Percentiles rank a stretch among this genome's conserved stretches.
These are phyloP conservation scores for Parauchenoglanis ngamensis DNA, from an alignment of 2,797 vertebrate species.

Conservation along the genomic window DNA sequence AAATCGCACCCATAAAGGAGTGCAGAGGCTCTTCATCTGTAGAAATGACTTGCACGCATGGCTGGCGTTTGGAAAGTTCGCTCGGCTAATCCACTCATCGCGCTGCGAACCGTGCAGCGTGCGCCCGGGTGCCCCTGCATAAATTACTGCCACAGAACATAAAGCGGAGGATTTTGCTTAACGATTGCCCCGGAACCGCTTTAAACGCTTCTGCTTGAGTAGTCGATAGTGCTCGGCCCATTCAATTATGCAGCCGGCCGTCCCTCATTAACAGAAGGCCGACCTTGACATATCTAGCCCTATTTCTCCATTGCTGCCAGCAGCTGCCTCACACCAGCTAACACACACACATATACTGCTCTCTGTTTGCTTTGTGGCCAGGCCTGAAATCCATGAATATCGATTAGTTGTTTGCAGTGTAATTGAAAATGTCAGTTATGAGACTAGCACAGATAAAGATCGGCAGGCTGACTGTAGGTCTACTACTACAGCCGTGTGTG, in stretches of 20 bases:
- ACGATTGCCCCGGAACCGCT: constrained; percentile 74
- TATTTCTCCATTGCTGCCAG: constrained; percentile 76
- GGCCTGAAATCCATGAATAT: constrained; percentile 90
- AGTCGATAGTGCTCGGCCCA: constrained; percentile 79
- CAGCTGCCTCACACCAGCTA: constrained; percentile 55
- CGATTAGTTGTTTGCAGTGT: constrained; percentile 92
- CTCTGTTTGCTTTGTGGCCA: constrained; percentile 78
- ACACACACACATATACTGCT: constrained; percentile 61
- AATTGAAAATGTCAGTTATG: constrained; percentile 95
- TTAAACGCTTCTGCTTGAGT: constrained; percentile 80
- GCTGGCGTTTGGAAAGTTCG: constrained; percentile 74
- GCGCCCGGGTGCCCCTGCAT: constrained; percentile 76
- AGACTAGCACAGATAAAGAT: constrained; percentile 86
- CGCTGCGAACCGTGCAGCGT: constrained; percentile 75
- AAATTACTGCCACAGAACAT: constrained; percentile 81
- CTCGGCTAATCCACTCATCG: constrained; percentile 79
- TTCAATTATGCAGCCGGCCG: constrained; percentile 78
- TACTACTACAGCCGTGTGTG: constrained; percentile 50
- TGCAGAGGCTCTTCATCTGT: constrained; percentile 68
- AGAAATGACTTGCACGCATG: constrained; percentile 77
- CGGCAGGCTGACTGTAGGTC: constrained; percentile 72
- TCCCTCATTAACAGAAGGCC: constrained; percentile 86
- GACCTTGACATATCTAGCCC: constrained; percentile 86
- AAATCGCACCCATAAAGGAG: constrained; percentile 70
- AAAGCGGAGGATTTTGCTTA: constrained; percentile 81